phyloP scores from a whole-genome alignment of 1,140 invertebrate species.

The Pseudomyrmex gracilis region DNA sequence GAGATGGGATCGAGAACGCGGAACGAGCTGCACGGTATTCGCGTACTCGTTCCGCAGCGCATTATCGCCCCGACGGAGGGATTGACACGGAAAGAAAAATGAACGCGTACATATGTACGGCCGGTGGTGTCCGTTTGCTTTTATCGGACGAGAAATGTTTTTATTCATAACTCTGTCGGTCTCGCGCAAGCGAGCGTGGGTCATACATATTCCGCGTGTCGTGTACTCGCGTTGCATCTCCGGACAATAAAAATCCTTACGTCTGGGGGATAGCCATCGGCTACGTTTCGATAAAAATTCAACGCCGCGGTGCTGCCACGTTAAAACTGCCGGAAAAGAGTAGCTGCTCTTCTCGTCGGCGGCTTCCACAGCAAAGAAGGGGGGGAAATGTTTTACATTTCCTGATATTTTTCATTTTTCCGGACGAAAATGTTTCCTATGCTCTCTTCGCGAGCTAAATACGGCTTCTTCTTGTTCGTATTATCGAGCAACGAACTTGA shows the following conservation, averaged over 20 bases:
- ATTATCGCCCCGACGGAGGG: constrained; percentile 38
- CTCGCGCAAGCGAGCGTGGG: constrained; percentile 23
- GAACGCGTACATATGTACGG: constrained; percentile 44
- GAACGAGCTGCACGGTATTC: constrained; percentile 64
- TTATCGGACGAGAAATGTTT: constrained; percentile 51
- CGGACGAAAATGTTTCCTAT: constrained; percentile 22
- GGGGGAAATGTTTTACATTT: constrained; percentile 39
- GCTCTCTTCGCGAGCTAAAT: constrained; percentile 38
- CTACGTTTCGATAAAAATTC: constrained; percentile 51
- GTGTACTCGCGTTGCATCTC: constrained; percentile 39
- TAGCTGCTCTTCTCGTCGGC: background rate
- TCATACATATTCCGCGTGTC: constrained; percentile 55
- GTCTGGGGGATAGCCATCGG: constrained; percentile 32
- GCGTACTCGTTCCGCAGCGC: constrained; percentile 72
- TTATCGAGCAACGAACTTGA: background rate
- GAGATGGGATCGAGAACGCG: constrained; percentile 52
- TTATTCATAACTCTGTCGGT: constrained; percentile 51
- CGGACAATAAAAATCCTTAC: constrained; percentile 57
- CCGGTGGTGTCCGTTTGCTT: constrained; percentile 45
- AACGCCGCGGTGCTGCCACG: background rate
- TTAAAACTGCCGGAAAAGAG: constrained; percentile 45
- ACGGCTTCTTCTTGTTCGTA: constrained; percentile 7
- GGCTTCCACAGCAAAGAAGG: background rate
- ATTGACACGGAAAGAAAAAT: constrained; percentile 59
- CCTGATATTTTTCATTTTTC: constrained; percentile 9